phyloP scores from a whole-genome alignment of 2,888 invertebrate genomes.

The Panopea generosa region DNA sequence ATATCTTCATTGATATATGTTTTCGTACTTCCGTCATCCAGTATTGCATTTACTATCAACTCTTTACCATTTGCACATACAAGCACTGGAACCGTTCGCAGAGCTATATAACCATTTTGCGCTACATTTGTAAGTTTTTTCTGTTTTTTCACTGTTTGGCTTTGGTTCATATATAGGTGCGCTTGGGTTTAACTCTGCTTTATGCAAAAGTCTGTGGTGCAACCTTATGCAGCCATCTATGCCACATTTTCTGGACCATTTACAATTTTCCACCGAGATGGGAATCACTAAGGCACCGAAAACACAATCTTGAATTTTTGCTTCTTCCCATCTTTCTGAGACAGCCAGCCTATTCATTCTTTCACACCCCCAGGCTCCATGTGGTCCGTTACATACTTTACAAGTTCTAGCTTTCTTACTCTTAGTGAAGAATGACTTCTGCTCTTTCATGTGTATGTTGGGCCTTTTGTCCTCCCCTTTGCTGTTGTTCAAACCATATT shows the following conservation, averaged over 20 bases:
- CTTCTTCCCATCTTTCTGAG: slow-evolving; percentile 16
- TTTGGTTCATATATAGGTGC: slow-evolving; percentile 1
- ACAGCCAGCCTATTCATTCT: not conserved
- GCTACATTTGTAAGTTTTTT: not conserved
- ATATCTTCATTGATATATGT: slow-evolving; percentile 48
- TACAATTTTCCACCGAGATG: too few relatives aligned
- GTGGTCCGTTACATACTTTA: slow-evolving; percentile 12
- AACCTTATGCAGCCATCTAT: slow-evolving; percentile 10
- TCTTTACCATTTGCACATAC: slow-evolving; percentile 13
- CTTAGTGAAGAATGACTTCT: not conserved
- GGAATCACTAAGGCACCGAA: too few relatives aligned
- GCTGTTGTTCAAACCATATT: too few relatives aligned
- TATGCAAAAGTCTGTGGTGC: slow-evolving; percentile 31
- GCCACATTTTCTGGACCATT: not conserved
- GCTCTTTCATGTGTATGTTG: not conserved
- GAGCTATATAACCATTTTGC: slow-evolving; percentile 5
- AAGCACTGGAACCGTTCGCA: slow-evolving; percentile 56
- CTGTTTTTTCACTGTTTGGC: too few relatives aligned
- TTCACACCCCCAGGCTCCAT: slow-evolving; percentile 21
- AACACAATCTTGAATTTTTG: too few relatives aligned
- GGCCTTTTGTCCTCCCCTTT: too few relatives aligned
- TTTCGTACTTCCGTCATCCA: slow-evolving; percentile 49
- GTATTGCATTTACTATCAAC: slow-evolving; percentile 42
- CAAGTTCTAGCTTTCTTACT: not conserved
- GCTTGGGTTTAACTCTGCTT: not conserved